A percentile compares a stretch with the other conserved stretches of the same genome.
phyloP scores from a whole-genome alignment of 2,797 vertebrate genomes.

The Gorsachius magnificus region DNA sequence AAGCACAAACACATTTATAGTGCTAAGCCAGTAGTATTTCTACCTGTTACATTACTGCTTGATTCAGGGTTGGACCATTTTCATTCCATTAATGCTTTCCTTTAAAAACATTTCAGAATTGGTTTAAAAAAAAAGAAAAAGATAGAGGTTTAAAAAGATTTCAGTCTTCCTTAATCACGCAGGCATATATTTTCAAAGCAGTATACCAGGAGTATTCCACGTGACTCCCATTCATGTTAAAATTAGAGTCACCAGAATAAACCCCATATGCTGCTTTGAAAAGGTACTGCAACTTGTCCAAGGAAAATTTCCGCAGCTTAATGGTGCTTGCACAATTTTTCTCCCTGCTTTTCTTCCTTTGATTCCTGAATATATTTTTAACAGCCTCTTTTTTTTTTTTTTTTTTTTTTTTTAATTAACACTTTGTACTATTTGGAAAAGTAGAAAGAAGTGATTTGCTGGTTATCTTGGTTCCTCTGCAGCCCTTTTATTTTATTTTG shows the following conservation, averaged over 20 bases:
- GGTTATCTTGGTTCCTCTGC: background rate
- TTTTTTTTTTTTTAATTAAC: background rate
- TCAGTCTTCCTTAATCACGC: constrained; percentile 43
- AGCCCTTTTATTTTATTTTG: background rate
- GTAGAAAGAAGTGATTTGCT: background rate
- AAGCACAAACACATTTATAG: background rate
- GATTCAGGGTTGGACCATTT: background rate
- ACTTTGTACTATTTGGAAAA: constrained; percentile 11
- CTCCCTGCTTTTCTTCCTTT: constrained; percentile 12
- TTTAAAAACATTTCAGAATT: constrained; percentile 24
- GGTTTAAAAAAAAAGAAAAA: background rate
- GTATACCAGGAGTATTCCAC: constrained; percentile 53
- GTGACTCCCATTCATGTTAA: constrained; percentile 71
- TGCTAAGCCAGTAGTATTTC: background rate
- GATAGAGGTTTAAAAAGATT: constrained; percentile 7
- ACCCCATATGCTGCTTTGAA: constrained; percentile 67
- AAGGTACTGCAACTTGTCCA: constrained; percentile 58
- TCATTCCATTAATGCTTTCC: constrained; percentile 22
- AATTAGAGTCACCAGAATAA: constrained; percentile 71
- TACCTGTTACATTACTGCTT: background rate
- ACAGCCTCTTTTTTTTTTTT: background rate
- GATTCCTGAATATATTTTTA: constrained; percentile 4
- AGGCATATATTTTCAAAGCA: constrained; percentile 64
- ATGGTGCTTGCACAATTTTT: constrained; percentile 13
- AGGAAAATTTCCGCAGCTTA: constrained; percentile 49